phyloP scores from a whole-genome alignment of 2,888 invertebrate species.

The Brachylomia viminalis region DNA sequence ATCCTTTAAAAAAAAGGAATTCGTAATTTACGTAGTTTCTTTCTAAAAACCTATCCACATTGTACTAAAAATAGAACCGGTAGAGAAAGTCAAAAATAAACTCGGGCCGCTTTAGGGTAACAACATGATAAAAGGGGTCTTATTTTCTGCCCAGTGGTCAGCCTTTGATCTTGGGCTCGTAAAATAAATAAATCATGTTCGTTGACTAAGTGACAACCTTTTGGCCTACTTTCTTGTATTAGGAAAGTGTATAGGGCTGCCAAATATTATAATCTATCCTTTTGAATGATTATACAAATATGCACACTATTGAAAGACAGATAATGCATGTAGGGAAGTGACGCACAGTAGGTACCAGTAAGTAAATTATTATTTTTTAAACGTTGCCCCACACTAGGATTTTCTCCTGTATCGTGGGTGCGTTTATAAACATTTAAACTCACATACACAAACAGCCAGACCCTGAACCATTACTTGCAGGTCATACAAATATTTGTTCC shows the following conservation, averaged over 20 bases:
- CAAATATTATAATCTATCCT: not conserved
- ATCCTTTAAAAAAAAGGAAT: slow-evolving; percentile 9
- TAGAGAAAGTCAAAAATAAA: slow-evolving; percentile 35
- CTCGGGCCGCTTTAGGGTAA: slow-evolving; percentile 6
- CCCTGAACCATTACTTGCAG: no score
- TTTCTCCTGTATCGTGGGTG: no score
- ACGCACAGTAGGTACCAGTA: no score
- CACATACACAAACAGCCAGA: no score
- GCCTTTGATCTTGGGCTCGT: slow-evolving; percentile 54
- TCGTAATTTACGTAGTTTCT: slow-evolving; percentile 9
- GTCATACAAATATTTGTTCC: no score
- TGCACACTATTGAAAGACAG: no score
- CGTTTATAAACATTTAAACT: no score
- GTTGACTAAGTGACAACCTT: slow-evolving; percentile 47
- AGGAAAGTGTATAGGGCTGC: not conserved
- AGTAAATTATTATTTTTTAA: no score
- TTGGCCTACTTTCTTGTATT: slow-evolving; percentile 28
- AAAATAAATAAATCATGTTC: slow-evolving; percentile 59
- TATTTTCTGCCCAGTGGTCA: slow-evolving; percentile 55
- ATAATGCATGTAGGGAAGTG: no score
- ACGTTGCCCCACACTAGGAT: no score
- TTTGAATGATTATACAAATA: not conserved
- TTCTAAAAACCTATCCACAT: slow-evolving; percentile 3
- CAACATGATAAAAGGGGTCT: slow-evolving; percentile 43
- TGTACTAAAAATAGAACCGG: slow-evolving; percentile 27